Conservation (phyloP, 1,140 invertebrate genomes). For the Trichomalopsis sarcophagae region DNA sequence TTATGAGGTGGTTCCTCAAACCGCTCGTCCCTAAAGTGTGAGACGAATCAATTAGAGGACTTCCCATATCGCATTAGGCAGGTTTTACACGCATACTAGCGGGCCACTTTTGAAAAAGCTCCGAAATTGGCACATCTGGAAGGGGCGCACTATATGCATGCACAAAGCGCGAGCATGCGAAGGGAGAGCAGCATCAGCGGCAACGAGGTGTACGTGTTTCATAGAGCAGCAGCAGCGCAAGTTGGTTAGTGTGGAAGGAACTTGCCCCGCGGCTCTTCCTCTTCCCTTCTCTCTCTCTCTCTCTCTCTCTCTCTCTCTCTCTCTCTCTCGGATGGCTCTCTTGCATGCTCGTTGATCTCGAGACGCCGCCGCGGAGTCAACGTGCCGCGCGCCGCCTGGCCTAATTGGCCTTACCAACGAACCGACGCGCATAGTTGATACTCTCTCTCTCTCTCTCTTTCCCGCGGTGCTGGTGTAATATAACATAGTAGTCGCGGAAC, state of each 20-base stretch:
- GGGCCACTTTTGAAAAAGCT: not conserved
- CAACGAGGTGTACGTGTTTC: not conserved
- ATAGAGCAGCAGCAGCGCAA: not conserved
- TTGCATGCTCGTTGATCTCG: conserved; percentile 14
- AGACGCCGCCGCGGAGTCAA: conserved; percentile 6
- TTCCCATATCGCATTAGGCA: not conserved
- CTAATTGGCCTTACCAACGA: conserved; percentile 19
- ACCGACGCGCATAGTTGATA: not conserved
- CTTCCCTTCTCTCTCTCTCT: not conserved
- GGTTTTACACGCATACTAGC: too few species aligned
- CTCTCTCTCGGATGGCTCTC: not conserved
- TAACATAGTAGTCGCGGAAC: not conserved
- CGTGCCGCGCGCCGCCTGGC: conserved; percentile 12
- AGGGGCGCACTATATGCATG: too few species aligned
- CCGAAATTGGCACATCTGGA: not conserved
- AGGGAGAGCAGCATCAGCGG: not conserved
- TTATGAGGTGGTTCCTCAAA: too few species aligned
- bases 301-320: not conserved
- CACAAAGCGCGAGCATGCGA: not conserved
- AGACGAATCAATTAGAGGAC: not conserved
- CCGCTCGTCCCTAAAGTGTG: not conserved
- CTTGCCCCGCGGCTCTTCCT: conserved; percentile 8
- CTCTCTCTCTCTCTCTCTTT: not conserved
- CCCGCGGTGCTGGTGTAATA: not conserved
- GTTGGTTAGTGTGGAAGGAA: conserved; percentile 27